Conservation (phyloP, 2,113 vertebrate species). For the Odontophorus gujanensis region DNA sequence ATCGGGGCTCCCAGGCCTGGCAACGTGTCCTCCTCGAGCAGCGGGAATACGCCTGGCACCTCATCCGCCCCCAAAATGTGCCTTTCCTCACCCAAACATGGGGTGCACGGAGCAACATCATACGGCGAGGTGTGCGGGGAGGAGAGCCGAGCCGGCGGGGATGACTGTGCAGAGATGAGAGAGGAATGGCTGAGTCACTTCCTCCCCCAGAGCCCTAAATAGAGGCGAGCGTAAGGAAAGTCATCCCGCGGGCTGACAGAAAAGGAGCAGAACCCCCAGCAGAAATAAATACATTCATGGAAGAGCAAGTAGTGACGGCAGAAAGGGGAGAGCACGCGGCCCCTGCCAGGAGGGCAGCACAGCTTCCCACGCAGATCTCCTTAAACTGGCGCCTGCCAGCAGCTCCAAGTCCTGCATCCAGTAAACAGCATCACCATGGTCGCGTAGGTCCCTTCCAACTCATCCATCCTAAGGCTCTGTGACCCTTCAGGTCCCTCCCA, state of each 20-base stretch:
- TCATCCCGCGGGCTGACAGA: neutral
- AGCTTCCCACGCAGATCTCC: neutral
- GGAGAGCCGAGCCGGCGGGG: neutral
- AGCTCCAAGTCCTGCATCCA: neutral
- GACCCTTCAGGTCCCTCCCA: no score
- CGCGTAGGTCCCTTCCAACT: neutral
- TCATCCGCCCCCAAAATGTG: neutral
- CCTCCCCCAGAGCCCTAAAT: slow-evolving; percentile 51
- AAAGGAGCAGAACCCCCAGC: slow-evolving; percentile 53
- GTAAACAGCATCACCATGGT: neutral
- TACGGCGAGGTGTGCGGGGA: neutral
- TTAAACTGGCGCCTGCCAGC: neutral
- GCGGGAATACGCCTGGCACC: neutral
- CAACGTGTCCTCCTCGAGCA: accelerated
- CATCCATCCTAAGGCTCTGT: neutral
- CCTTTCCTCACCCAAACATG: neutral
- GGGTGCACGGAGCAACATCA: accelerated
- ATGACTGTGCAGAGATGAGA: slow-evolving; percentile 30
- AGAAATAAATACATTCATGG: neutral
- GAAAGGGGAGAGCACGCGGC: neutral
- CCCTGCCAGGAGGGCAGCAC: neutral
- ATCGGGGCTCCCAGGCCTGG: accelerated
- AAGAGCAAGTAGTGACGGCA: neutral
- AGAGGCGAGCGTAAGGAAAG: slow-evolving; percentile 20
- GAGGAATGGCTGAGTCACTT: slow-evolving; percentile 59